Base-by-base conservation (phyloP, 2,888 invertebrate species). In the Trachelus troglodyta region DNA sequence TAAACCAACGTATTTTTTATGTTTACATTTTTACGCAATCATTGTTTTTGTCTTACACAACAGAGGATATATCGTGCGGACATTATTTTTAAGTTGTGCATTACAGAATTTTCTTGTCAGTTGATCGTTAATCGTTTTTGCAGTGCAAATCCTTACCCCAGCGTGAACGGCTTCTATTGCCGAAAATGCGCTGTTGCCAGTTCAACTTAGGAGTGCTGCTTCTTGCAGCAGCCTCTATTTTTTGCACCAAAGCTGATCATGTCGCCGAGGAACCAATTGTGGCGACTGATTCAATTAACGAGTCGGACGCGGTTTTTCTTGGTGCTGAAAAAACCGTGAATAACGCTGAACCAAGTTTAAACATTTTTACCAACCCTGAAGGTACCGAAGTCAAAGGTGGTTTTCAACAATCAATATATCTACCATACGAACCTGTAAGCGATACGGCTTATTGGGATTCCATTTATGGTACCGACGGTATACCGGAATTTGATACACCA, bases 381-480 rank as follows among this genome's bases (percentile, higher is more conserved):
- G 40, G 6, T 15, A 15, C 12, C 6, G 56, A 56, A 9, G 9
- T 56, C 56, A 23, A 56, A 23, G 9, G 9, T 56, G 15, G 9
- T 56, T 56, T 56, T 56, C 56, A 56, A 56, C 56, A 23, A 56
- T 23, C 56, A 2, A 23, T 56, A 23, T 4, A 71, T 33, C 11
- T 71, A 12, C 31, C 71, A 71, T 71, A 15, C 15, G 31, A 71
- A 12, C 68, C 33, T 9, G 75, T 77, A 68, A 80, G 78, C n/a
- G 37, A 31, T 12, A 81, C 69, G 71, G 76, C 75, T 4, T 79
- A 83, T 73, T 81, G 79, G 80, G 76, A 82, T 40, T 74, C 79
- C 56, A 82, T 82, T 77, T 81, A 82, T 68, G 79, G 79, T 3
- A 77, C 78, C 12, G 77, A 83, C 4, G 75, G 80, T 74, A 77